A percentile compares a stretch with the other conserved stretches of the same genome.
Conservation (phyloP, 1,140 invertebrate species). For the Batillaria attramentaria region DNA sequence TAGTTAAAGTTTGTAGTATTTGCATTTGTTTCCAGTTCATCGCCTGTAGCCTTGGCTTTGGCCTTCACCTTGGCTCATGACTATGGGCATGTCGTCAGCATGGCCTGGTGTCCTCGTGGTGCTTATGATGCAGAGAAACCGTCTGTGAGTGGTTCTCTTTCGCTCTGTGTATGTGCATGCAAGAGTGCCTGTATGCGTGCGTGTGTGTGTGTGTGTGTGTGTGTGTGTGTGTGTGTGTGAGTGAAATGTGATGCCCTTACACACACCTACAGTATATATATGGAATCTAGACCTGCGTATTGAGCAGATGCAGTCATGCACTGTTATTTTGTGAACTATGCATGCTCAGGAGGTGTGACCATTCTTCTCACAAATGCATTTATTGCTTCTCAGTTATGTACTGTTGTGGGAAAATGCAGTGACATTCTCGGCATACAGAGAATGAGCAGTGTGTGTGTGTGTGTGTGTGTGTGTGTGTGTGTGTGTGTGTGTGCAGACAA, state of each 20-base stretch:
- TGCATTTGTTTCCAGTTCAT: background rate
- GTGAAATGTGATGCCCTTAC: too few relatives aligned
- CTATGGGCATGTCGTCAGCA: background rate
- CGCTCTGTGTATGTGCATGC: background rate
- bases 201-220: background rate
- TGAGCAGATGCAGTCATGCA: too few relatives aligned
- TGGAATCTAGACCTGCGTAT: too few relatives aligned
- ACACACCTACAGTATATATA: too few relatives aligned
- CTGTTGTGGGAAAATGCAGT: background rate
- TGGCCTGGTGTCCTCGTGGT: conserved; percentile 15
- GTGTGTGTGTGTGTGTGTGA: background rate
- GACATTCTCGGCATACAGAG: too few relatives aligned
- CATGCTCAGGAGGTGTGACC: too few relatives aligned
- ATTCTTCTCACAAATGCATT: too few relatives aligned
- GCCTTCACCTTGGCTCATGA: conserved; percentile 12
- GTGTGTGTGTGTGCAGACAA: too few relatives aligned
- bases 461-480: too few relatives aligned
- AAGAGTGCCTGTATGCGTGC: background rate
- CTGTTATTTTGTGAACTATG: too few relatives aligned
- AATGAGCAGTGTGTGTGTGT: too few relatives aligned
- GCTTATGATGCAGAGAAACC: background rate
- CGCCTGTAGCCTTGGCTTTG: background rate
- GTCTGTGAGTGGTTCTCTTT: background rate
- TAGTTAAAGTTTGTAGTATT: background rate
- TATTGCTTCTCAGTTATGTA: background rate